phyloP scores from a whole-genome alignment of 2,113 vertebrate species.

The Nannospalax galili region DNA sequence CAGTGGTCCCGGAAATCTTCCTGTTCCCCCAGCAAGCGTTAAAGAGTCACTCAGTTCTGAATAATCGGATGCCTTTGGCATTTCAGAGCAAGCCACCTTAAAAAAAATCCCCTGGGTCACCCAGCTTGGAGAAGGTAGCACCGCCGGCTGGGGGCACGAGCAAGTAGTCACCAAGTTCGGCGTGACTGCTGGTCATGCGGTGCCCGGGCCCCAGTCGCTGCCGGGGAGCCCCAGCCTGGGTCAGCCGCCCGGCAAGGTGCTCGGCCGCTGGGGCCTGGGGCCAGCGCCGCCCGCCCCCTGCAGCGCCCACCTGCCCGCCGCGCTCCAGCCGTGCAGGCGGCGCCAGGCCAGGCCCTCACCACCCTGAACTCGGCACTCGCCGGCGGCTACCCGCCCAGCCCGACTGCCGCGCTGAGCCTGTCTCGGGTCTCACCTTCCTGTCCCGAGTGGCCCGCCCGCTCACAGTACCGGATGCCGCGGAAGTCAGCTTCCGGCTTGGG shows the following conservation, averaged over 20 bases:
- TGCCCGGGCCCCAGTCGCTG: not conserved
- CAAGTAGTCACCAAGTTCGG: constrained; percentile 57
- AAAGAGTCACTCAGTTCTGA: constrained; percentile 76
- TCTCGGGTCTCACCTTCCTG: constrained; percentile 78
- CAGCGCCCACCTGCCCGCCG: not conserved
- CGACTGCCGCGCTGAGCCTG: not conserved
- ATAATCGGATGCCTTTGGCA: constrained; percentile 75
- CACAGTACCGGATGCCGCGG: constrained; percentile 73
- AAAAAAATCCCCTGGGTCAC: constrained; percentile 52
- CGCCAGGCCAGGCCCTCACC: not conserved
- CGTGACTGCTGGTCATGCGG: constrained; percentile 70
- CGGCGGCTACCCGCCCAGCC: not conserved
- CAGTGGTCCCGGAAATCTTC: constrained; percentile 78
- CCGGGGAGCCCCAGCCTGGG: not conserved
- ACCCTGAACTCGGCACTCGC: not conserved
- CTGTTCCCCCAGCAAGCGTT: constrained; percentile 76
- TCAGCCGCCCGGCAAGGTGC: not conserved
- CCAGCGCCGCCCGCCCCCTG: constrained; percentile 69
- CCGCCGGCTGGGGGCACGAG: constrained; percentile 48
- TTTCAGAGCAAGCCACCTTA: constrained; percentile 73
- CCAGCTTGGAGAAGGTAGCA: constrained; percentile 12
- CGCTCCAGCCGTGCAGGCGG: not conserved
- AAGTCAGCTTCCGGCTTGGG: constrained; percentile 64
- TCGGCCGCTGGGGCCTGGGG: not conserved
- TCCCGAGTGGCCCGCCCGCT: constrained; percentile 72